Conservation (phyloP, 2,113 vertebrate species). For the Grammomys dolichurus region DNA sequence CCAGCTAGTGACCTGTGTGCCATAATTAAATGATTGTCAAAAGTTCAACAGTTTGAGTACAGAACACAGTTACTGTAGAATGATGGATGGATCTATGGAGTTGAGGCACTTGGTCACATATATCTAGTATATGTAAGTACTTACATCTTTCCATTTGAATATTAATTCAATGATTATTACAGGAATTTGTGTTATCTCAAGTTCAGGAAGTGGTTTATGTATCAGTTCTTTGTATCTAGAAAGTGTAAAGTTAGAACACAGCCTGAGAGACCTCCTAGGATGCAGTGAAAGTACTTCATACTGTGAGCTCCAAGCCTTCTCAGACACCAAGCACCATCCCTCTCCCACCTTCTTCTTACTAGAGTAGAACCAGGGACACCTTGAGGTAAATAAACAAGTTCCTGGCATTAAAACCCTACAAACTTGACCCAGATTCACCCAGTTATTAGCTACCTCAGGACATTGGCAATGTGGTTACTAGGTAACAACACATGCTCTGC, state of each 20-base stretch:
- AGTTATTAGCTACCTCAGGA: neutral
- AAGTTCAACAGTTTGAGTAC: neutral
- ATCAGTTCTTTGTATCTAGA: neutral
- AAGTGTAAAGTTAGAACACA: neutral
- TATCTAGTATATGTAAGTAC: neutral
- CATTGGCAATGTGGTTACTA: neutral
- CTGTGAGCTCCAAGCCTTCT: neutral
- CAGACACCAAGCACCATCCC: neutral
- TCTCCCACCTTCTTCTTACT: neutral
- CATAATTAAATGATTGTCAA: neutral
- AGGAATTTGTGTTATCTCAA: neutral
- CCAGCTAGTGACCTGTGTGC: neutral
- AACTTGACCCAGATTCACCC: no score
- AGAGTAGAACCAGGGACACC: neutral
- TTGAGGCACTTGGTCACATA: neutral
- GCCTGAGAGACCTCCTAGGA: neutral
- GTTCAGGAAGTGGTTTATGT: neutral
- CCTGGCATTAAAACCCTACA: neutral
- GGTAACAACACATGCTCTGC: neutral
- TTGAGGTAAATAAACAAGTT: accelerated
- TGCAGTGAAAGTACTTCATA: neutral
- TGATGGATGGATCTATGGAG: neutral
- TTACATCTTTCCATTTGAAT: neutral
- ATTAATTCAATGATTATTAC: neutral
- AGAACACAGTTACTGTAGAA: neutral